phyloP scores from a whole-genome alignment of 2,113 vertebrate genomes.

The Chelonoidis abingdonii region DNA sequence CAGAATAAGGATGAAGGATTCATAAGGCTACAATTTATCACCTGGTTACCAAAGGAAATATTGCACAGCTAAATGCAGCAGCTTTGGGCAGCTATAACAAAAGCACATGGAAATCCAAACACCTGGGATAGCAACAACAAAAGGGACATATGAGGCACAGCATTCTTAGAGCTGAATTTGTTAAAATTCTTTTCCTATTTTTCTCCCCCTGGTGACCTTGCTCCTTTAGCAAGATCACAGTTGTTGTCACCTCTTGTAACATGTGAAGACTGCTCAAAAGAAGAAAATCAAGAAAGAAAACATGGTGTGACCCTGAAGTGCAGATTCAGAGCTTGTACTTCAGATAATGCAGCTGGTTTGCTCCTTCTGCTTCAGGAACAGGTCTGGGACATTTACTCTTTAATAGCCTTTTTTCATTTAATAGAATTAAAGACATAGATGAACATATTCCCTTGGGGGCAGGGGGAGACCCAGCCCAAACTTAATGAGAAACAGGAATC shows the following conservation, averaged over 20 bases:
- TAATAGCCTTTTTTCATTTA: neutral
- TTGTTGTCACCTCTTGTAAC: neutral
- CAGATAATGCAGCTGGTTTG: neutral
- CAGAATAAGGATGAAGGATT: neutral
- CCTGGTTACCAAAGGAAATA: neutral
- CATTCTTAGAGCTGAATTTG: neutral
- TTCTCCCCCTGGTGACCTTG: neutral
- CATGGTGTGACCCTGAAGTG: fast-evolving
- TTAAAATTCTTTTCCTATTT: neutral
- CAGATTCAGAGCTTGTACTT: neutral
- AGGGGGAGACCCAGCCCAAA: fast-evolving
- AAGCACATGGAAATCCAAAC: neutral
- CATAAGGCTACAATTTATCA: neutral
- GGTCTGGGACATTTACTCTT: neutral
- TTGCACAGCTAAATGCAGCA: neutral
- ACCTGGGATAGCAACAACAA: neutral
- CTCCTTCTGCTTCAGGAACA: neutral
- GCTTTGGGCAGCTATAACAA: neutral
- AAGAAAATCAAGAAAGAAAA: neutral
- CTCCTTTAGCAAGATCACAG: neutral
- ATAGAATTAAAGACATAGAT: neutral
- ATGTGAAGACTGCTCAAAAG: neutral
- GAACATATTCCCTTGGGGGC: neutral
- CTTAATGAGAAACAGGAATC: neutral
- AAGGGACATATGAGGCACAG: neutral